phyloP scores from a whole-genome alignment of 2,797 vertebrate species.

The Hypotaenidia okinawae region DNA sequence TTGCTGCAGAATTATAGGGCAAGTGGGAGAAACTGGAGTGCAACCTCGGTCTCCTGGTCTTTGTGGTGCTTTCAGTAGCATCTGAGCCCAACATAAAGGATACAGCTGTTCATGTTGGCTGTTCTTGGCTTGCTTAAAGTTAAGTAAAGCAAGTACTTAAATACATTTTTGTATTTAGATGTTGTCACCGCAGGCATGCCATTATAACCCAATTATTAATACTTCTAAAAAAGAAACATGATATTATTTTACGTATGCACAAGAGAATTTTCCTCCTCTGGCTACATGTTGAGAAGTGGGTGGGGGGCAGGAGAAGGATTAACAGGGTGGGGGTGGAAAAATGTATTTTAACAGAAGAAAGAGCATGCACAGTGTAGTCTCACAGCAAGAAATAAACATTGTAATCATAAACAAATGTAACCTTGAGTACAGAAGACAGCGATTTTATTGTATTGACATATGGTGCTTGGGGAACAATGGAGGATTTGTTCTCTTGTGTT shows the following conservation, averaged over 20 bases:
- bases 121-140: not conserved
- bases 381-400: conserved; percentile 43
- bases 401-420: conserved; percentile 67
- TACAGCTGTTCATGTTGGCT: not conserved
- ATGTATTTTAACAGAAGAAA: conserved; percentile 25
- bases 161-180: not conserved
- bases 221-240: not conserved
- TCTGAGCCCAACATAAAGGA: not conserved
- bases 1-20: not conserved
- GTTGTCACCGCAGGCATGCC: not conserved
- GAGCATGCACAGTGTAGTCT: not conserved
- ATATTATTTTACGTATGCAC: not conserved
- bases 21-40: not conserved
- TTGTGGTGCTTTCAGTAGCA: not conserved
- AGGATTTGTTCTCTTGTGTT: conserved; percentile 42
- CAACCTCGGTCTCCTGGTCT: not conserved
- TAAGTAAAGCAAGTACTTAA: not conserved
- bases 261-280: conserved; percentile 1
- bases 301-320: not conserved
- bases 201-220: not conserved
- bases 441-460: conserved; percentile 62
- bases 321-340: not conserved
- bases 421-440: conserved; percentile 53
- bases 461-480: conserved; percentile 32
- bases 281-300: not conserved